Base-by-base conservation (phyloP, 2,888 invertebrate genomes). In the Hetaerina titia region DNA sequence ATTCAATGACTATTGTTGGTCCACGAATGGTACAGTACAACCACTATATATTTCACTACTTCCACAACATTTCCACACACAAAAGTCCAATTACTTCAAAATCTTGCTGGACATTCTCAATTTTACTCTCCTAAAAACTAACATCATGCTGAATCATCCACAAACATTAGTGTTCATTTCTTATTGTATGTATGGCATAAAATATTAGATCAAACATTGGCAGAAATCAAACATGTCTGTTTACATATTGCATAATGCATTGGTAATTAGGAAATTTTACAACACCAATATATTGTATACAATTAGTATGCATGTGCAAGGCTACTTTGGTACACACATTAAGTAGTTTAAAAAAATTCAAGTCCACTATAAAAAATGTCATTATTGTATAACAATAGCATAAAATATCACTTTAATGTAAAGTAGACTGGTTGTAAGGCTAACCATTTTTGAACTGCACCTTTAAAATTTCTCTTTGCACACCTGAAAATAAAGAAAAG, bases 391-490 rank as follows among this genome's bases (percentile, higher is more conserved):
- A 81, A 81, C 25, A 81, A 81, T 81, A 81, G 81, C 81, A 31
- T 13, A 81, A 31, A 81, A 31, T 81, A 13, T 31, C 81, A 81
- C 31, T 19, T 11, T 74, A 69, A 56, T n/a, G 45, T n/a, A 92
- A 11, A 19, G 45, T 56, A 8, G 6, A 6, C 19, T 56, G 9
- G 56, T 22, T 56, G 9, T 22, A n/a, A 64, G 22, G 19, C 64
- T 17, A 64, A 90, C 31, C 94, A 22, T 94, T 88, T 89, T 94
- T 95, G 95, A 95, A 95, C 11, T 90, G 88, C 74, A 95, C 95
- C 25, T 95, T 45, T 64, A 98, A 96, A 96, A 98, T 98, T 97
- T 98, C 98, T 96, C 98, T 97, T 96, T 97, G 97, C 95, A 98
- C 97, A 89, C 96, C 96, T 96, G 95, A 95, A 95, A 95, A 90